phyloP scores from a whole-genome alignment of 2,888 invertebrate genomes.

The Epinotia brunnichana region DNA sequence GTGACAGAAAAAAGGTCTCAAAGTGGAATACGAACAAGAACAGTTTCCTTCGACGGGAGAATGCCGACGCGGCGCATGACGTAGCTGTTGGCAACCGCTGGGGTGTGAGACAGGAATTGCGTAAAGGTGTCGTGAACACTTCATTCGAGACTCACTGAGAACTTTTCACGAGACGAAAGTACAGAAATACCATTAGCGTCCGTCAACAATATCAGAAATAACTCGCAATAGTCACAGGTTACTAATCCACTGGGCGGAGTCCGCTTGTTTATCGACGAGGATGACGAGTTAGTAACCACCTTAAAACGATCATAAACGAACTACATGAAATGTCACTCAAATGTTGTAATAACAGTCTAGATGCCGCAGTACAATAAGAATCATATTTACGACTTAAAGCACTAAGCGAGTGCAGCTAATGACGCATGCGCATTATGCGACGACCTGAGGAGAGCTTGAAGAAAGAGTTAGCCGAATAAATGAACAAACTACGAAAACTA shows the following conservation, averaged over 20 bases:
- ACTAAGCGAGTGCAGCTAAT: conserved; percentile 16
- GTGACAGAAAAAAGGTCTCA: conserved; percentile 64
- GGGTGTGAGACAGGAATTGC: conserved; percentile 78
- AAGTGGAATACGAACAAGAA: conserved; percentile 61
- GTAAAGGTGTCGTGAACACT: conserved; percentile 79
- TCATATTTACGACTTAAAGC: conserved; percentile 5
- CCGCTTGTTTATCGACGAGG: conserved; percentile 32
- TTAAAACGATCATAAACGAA: conserved; percentile 22
- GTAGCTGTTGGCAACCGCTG: conserved; percentile 75
- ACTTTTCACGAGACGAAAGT: conserved; percentile 71
- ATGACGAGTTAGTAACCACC: conserved; percentile 21
- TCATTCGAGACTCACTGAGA: conserved; percentile 70
- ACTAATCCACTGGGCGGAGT: conserved; percentile 46
- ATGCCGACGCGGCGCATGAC: conserved; percentile 65
- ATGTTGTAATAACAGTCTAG: conserved; percentile 8
- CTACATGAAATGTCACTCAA: conserved; percentile 23
- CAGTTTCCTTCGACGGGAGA: conserved; percentile 64
- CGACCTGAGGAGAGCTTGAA: conserved; percentile 25
- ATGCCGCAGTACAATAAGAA: conserved; percentile 3
- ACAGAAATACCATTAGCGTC: conserved; percentile 75
- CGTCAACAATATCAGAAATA: conserved; percentile 70
- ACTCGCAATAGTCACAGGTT: conserved; percentile 59
- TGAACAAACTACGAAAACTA: conserved; percentile 80
- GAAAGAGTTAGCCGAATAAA: conserved; percentile 74
- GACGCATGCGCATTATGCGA: conserved; percentile 18